These are phyloP conservation scores for Bombylius discolor DNA, from an alignment of 2,888 invertebrate genomes.

Conservation along the genomic window DNA sequence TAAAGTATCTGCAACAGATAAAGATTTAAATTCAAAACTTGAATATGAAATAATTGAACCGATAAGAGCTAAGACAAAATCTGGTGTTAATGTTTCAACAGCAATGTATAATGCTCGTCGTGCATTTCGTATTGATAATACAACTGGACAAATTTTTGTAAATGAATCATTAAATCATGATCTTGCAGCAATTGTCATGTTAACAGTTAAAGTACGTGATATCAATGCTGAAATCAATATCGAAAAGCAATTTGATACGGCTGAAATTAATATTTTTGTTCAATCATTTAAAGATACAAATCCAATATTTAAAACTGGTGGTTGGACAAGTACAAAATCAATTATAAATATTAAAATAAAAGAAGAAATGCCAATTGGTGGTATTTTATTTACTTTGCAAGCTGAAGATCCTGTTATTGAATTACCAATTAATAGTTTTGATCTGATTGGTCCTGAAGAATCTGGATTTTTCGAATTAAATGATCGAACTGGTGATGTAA, in stretches of 20 bases:
- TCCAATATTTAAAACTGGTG: conserved; percentile 57
- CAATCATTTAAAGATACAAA: conserved; percentile 65
- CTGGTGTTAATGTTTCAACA: conserved; percentile 53
- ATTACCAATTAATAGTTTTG: conserved; percentile 46
- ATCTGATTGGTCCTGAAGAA: conserved; percentile 42
- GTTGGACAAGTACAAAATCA: conserved; percentile 59
- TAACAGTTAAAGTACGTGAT: conserved; percentile 59
- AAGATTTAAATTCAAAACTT: conserved; percentile 54
- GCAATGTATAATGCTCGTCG: conserved; percentile 48
- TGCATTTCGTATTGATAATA: conserved; percentile 55
- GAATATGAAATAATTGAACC: conserved; percentile 55
- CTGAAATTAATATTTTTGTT: conserved; percentile 63
- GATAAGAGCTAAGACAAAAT: conserved; percentile 57
- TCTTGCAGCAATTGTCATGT: conserved; percentile 57
- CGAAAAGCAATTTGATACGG: conserved; percentile 48
- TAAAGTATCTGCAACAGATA: conserved; percentile 53
- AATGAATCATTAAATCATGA: conserved; percentile 57
- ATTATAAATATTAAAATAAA: conserved; percentile 52
- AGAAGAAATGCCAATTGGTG: conserved; percentile 66
- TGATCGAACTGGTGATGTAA: conserved; percentile 58
- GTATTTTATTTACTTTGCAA: conserved; percentile 51
- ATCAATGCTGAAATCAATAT: conserved; percentile 53
- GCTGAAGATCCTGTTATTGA: conserved; percentile 60
- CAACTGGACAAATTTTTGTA: conserved; percentile 53
- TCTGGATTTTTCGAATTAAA: conserved; percentile 44